Evolutionary conservation across 2,888 invertebrate genomes (phyloP), one percentile per base, ranked within the genome.

Genomic region (Agrotis exclamationis): DNA sequence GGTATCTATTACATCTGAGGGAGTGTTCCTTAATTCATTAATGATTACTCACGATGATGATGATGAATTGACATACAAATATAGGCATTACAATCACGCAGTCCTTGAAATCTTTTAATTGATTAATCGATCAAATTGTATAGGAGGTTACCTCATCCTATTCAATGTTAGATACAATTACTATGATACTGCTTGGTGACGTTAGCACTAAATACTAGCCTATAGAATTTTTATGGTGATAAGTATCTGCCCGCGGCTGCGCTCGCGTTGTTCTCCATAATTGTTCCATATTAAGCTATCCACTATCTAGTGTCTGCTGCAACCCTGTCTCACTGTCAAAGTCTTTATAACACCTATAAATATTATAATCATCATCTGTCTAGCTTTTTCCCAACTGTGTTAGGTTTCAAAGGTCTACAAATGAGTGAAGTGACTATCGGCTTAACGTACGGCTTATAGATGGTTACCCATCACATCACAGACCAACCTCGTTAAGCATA

Each of bases 21-120:
- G 77, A 33, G 48, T 79, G 62, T 58, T 54, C 20, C 33, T 2
- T 45, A 33, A 33, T 45, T 44, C n/a, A 44, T 64, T 16, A 64
- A 4, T 33, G 58, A 47, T 54, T 60, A n/a, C 14, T 74, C 45
- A 79, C 59, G 39, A 51, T 22, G 20, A 63, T 63, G 22, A 50
- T 59, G 53, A 39, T 39, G 39, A 39, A 39, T 39, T 2, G 59
- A 59, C 33, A 18, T 16, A 39, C 11, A 56, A 7, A 65, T 65
- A n/a, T 13, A 63, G 22, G 45, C 2, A 45, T 16, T 74, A 53
- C 51, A 24, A 18, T 24, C 20, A 39, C 20, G 39, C 20, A 2
- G 20, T 45, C 57, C 57, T 59, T 63, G 50, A 67, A 79, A 13
- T 16, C 1, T n/a, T 65, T 51, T 65, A 66, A 79, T 56, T 63